Evolutionary conservation across 30 jellyfish, hydroid and myxozoan genomes (phyloP).

Genomic region (Nemopilema nomurai): DNA sequence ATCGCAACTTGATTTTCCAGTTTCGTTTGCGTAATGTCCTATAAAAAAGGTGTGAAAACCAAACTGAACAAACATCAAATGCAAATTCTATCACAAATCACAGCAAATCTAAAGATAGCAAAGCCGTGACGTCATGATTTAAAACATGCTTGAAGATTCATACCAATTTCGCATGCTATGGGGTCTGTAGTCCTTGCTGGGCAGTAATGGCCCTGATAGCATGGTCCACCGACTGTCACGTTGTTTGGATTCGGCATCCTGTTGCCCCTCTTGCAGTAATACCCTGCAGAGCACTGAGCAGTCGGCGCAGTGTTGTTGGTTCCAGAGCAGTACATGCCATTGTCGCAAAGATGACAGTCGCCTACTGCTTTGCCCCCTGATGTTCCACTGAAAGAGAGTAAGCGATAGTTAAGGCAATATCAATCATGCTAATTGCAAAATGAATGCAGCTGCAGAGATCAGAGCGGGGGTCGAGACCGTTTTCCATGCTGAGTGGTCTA

Average conservation of each 20-base stretch:
- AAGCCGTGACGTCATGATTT: too few relatives aligned
- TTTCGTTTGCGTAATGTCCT: conserved; percentile 78
- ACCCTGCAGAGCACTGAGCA: conserved; percentile 89
- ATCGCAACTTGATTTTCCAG: conserved; percentile 73
- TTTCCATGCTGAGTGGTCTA: too few relatives aligned
- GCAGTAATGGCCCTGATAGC: conserved; percentile 92
- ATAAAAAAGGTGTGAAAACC: too few relatives aligned
- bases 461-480: too few relatives aligned
- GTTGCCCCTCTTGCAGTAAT: conserved; percentile 94
- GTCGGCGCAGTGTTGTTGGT: conserved; percentile 90
- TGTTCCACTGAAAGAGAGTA: conserved; percentile 54
- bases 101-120: too few relatives aligned
- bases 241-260: conserved; percentile 83
- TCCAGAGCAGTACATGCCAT: conserved; percentile 93
- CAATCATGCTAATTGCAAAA: too few relatives aligned
- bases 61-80: too few relatives aligned
- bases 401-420: background rate
- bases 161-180: conserved; percentile 80
- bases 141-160: conserved; percentile 3
- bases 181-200: conserved; percentile 85
- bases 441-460: too few relatives aligned
- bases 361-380: conserved; percentile 86
- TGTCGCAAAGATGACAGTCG: conserved; percentile 84
- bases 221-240: conserved; percentile 87
- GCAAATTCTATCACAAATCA: too few relatives aligned